Evolutionary conservation across 2,113 vertebrate species (phyloP).

Genomic region (Quiscalus mexicanus): DNA sequence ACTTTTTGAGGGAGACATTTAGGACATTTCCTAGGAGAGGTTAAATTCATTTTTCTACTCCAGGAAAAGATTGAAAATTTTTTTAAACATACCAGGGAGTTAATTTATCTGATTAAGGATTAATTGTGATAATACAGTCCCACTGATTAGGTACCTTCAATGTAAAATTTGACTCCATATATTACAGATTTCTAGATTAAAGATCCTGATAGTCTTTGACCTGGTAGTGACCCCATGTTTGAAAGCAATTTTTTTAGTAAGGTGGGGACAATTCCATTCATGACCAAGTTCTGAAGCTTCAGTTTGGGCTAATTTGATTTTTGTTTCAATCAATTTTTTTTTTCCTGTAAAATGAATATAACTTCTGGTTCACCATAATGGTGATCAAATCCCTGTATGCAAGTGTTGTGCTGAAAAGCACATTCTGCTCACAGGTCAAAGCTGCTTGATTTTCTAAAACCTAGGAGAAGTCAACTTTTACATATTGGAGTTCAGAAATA

Average conservation of each 20-base stretch:
- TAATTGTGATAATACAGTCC: slow-evolving; percentile 15
- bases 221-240: neutral
- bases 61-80: neutral
- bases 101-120: slow-evolving; percentile 47
- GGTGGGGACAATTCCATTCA: neutral
- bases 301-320: neutral
- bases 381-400: neutral
- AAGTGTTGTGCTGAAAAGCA: neutral
- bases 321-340: neutral
- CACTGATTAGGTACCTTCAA: slow-evolving; percentile 6
- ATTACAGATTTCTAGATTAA: neutral
- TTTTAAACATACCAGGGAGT: neutral
- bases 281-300: neutral
- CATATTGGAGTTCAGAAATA: neutral
- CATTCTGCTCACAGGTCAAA: neutral
- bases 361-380: neutral
- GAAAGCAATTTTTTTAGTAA: neutral
- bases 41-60: slow-evolving; percentile 9
- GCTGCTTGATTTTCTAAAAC: neutral
- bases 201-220: neutral
- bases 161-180: neutral
- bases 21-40: slow-evolving; percentile 59
- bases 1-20: slow-evolving; percentile 56
- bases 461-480: neutral
- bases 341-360: neutral